A percentile compares a stretch with the other conserved stretches of the same genome.
Evolutionary conservation across 2,888 invertebrate genomes (phyloP).

Genomic region (Calameuta pallipes): DNA sequence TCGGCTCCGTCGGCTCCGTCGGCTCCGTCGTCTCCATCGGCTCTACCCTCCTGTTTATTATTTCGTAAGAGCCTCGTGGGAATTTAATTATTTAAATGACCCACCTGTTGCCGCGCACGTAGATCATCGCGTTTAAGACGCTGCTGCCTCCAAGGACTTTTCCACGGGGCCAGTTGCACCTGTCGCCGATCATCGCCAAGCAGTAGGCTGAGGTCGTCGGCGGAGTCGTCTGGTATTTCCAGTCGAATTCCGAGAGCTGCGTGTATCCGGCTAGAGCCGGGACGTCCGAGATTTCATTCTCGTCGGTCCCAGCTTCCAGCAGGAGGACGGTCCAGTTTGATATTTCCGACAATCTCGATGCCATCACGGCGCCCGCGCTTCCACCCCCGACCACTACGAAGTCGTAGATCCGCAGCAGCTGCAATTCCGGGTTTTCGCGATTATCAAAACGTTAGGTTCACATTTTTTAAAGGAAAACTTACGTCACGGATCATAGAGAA

Average conservation of each 20-base stretch:
- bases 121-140: constrained; percentile 92
- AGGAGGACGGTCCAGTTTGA: constrained; percentile 85
- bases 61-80: neutral
- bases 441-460: too few relatives aligned
- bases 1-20: too few relatives aligned
- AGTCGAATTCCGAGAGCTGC: constrained; percentile 88
- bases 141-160: constrained; percentile 91
- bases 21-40: too few relatives aligned
- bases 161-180: constrained; percentile 93
- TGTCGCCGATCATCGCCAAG: constrained; percentile 86
- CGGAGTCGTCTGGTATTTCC: constrained; percentile 89
- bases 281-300: constrained; percentile 89
- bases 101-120: constrained; percentile 86
- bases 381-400: constrained; percentile 90
- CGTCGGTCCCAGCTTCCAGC: constrained; percentile 88
- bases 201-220: constrained; percentile 86
- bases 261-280: constrained; percentile 87
- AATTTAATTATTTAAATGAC: neutral
- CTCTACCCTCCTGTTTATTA: neutral
- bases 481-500: constrained; percentile 43
- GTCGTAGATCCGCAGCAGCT: constrained; percentile 84
- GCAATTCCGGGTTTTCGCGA: constrained; percentile 41
- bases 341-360: constrained; percentile 84
- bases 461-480: too few relatives aligned
- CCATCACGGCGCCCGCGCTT: constrained; percentile 90